Conservation (phyloP, 2,113 vertebrate species). For the Archocentrus centrarchus region DNA sequence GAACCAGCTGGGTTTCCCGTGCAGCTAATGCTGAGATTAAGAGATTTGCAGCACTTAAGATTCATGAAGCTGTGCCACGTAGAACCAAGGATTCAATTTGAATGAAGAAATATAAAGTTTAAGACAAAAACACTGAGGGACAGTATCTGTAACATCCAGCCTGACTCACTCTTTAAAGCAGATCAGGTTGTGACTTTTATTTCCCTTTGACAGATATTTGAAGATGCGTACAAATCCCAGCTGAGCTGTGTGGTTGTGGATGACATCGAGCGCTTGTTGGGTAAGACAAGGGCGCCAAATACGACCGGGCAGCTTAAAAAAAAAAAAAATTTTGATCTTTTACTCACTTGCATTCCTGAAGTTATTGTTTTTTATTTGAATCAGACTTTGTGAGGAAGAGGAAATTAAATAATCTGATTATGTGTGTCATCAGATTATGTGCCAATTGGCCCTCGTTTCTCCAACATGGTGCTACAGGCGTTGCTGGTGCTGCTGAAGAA, state of each 20-base stretch:
- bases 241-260: conserved; percentile 97
- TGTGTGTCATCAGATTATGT: conserved; percentile 87
- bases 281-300: conserved; percentile 74
- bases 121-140: too few relatives aligned
- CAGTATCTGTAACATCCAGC: too few relatives aligned
- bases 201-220: conserved; percentile 87
- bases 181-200: conserved; percentile 1
- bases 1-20: too few relatives aligned
- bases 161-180: background rate
- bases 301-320: background rate
- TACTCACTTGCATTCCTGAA: background rate
- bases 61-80: too few relatives aligned
- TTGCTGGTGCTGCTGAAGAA: conserved; percentile 96
- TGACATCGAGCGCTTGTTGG: conserved; percentile 93
- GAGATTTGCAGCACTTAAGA: background rate
- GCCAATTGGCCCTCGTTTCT: conserved; percentile 96
- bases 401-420: background rate
- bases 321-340: background rate
- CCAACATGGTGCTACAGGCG: conserved; percentile 94
- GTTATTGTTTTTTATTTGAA: background rate
- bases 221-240: conserved; percentile 98
- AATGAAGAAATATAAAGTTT: too few relatives aligned
- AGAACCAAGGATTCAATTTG: too few relatives aligned
- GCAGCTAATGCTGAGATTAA: background rate
- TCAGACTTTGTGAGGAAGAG: rapidly evolving